phyloP scores from a whole-genome alignment of 1,140 invertebrate species.

The Chironomus striatipennis region DNA sequence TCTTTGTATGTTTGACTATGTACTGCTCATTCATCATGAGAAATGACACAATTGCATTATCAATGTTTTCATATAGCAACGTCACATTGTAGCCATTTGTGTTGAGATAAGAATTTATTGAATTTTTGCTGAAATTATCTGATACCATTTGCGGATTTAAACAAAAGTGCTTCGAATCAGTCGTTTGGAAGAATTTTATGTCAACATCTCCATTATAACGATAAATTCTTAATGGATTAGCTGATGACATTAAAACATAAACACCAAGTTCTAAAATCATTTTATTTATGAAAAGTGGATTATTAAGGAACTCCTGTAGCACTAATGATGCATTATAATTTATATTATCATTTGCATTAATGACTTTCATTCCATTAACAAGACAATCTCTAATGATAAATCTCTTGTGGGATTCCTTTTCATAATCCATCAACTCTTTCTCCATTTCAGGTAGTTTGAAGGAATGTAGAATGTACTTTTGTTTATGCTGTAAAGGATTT shows the following conservation, averaged over 20 bases:
- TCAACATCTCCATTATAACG: neutral
- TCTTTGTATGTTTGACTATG: neutral
- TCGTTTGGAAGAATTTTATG: too few relatives aligned
- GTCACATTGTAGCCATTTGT: neutral
- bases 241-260: neutral
- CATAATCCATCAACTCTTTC: neutral
- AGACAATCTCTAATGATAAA: neutral
- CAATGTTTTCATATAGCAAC: neutral
- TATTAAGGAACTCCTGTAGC: neutral
- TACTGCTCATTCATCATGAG: too few relatives aligned
- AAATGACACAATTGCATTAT: neutral
- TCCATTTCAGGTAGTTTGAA: neutral
- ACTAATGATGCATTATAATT: neutral
- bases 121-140: neutral
- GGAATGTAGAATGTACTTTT: neutral
- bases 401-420: neutral
- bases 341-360: neutral
- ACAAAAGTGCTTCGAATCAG: neutral
- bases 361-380: neutral
- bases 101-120: neutral
- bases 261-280: neutral
- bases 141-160: neutral
- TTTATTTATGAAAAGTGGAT: neutral
- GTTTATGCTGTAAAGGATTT: too few relatives aligned
- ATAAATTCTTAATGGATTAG: neutral